Conservation (phyloP, 2,797 vertebrate species). For the Vultur gryphus region DNA sequence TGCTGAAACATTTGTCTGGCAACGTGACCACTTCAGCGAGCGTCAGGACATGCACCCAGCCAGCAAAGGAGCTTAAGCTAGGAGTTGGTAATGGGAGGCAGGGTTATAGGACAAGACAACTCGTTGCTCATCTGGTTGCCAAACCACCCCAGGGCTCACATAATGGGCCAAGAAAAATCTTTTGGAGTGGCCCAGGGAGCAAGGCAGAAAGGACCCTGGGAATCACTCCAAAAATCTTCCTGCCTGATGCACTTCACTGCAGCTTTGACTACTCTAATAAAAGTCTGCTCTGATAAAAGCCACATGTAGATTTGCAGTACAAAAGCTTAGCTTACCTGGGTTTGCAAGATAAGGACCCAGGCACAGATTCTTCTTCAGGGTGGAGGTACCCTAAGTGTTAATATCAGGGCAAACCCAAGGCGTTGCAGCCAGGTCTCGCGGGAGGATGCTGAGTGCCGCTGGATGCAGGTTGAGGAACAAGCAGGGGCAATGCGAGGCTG, state of each 20-base stretch:
- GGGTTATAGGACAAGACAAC: not conserved
- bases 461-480: rapidly evolving
- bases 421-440: rapidly evolving
- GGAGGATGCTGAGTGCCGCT: not conserved
- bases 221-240: not conserved
- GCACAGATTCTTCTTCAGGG: not conserved
- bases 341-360: not conserved
- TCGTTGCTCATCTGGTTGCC: not conserved
- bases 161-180: not conserved
- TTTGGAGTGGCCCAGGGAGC: not conserved
- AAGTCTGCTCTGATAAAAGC: not conserved
- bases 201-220: not conserved
- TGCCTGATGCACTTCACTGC: not conserved
- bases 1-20: not conserved
- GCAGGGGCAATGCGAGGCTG: rapidly evolving
- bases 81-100: not conserved
- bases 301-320: rapidly evolving
- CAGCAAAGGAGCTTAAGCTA: not conserved
- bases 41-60: not conserved
- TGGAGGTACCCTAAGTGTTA: not conserved
- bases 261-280: not conserved
- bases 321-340: not conserved
- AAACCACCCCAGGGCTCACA: not conserved
- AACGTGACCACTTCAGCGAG: not conserved
- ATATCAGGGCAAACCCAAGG: not conserved